Evolutionary conservation across 2,113 vertebrate genomes (phyloP).

Genomic region (Oxyruncus cristatus): DNA sequence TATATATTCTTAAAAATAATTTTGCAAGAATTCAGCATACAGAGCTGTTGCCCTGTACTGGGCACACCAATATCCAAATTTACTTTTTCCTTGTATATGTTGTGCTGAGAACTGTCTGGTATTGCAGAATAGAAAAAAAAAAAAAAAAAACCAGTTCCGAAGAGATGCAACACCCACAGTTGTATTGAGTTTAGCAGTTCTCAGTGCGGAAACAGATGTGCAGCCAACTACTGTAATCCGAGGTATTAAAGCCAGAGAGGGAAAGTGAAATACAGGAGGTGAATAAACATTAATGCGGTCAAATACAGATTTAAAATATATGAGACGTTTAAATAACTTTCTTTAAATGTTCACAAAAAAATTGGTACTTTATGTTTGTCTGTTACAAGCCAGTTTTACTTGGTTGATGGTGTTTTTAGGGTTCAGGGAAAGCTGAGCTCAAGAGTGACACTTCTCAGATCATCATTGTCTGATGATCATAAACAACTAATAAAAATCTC

Average conservation of each 20-base stretch:
- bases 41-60: neutral
- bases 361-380: neutral
- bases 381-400: neutral
- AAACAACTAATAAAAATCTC: neutral
- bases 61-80: neutral
- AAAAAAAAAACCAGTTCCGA: no score
- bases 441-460: neutral
- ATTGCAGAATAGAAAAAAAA: neutral
- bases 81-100: neutral
- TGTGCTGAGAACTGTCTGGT: neutral
- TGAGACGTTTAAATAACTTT: neutral
- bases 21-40: neutral
- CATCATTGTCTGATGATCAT: neutral
- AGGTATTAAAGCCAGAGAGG: neutral
- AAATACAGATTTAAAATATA: neutral
- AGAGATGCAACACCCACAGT: neutral
- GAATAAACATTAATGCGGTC: neutral
- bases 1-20: neutral
- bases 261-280: neutral
- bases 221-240: neutral
- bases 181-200: neutral
- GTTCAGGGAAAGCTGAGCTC: neutral
- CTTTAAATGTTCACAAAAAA: neutral
- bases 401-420: neutral
- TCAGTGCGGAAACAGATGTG: neutral